Evolutionary conservation across 2,113 vertebrate species (phyloP).

Genomic region (Chinchilla lanigera): DNA sequence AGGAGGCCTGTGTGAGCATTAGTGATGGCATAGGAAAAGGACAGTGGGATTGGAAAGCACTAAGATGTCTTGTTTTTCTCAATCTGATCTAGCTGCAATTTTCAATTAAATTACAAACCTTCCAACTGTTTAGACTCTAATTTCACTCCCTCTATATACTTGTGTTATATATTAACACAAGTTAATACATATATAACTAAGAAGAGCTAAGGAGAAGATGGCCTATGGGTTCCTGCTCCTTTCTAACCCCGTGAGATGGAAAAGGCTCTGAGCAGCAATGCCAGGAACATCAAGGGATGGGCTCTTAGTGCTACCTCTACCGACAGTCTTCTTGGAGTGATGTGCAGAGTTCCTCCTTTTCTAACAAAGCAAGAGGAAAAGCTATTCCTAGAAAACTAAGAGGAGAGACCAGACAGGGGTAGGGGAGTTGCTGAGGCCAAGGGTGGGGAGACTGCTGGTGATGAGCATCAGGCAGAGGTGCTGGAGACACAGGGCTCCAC

Average conservation of each 20-base stretch:
- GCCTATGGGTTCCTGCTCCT: background rate
- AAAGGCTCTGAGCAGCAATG: background rate
- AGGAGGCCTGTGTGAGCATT: background rate
- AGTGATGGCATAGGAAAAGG: background rate
- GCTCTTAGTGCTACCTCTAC: background rate
- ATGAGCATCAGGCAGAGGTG: background rate
- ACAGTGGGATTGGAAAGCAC: background rate
- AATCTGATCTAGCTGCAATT: background rate
- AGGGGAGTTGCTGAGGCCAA: background rate
- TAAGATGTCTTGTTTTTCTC: background rate
- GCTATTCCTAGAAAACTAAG: background rate
- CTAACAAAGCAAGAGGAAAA: background rate
- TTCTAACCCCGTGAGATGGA: background rate
- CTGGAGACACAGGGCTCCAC: background rate
- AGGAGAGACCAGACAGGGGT: background rate
- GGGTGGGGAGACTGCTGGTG: background rate
- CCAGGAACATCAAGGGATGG: background rate
- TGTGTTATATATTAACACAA: background rate
- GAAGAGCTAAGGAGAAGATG: background rate
- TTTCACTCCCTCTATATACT: background rate
- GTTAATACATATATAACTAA: background rate
- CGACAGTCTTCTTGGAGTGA: background rate
- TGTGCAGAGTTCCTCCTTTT: background rate
- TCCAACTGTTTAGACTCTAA: background rate
- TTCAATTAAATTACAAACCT: constrained; percentile 20